Conservation (phyloP, 2,113 vertebrate genomes). For the Aramus guarauna region DNA sequence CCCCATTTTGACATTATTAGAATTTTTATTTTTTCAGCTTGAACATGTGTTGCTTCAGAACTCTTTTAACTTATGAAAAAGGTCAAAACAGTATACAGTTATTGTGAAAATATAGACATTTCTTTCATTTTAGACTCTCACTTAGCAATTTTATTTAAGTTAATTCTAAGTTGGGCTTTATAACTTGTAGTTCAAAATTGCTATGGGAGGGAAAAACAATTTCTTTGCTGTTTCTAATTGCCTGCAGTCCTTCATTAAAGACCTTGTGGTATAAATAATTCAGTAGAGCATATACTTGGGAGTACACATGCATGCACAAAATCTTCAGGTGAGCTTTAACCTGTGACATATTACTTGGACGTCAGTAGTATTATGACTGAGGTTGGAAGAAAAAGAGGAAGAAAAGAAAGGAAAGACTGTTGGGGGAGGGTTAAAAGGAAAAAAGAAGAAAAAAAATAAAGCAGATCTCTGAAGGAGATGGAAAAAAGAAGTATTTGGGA, state of each 20-base stretch:
- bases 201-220: not conserved
- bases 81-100: not conserved
- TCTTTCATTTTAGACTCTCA: not conserved
- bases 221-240: not conserved
- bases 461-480: not conserved
- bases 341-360: not conserved
- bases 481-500: not conserved
- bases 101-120: not conserved
- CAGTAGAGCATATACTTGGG: not conserved
- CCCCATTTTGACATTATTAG: not conserved
- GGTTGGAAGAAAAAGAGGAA: not conserved
- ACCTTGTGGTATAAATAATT: not conserved
- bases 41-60: not conserved
- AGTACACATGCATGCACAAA: not conserved
- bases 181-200: not conserved
- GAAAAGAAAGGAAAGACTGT: not conserved
- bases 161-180: not conserved
- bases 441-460: not conserved
- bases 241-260: not conserved
- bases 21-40: not conserved
- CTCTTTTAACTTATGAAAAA: not conserved
- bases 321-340: not conserved
- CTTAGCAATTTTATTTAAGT: not conserved
- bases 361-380: not conserved
- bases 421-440: not conserved